Evolutionary conservation across 2,797 vertebrate genomes (phyloP).

Genomic region (Schizopygopsis pylzovi): DNA sequence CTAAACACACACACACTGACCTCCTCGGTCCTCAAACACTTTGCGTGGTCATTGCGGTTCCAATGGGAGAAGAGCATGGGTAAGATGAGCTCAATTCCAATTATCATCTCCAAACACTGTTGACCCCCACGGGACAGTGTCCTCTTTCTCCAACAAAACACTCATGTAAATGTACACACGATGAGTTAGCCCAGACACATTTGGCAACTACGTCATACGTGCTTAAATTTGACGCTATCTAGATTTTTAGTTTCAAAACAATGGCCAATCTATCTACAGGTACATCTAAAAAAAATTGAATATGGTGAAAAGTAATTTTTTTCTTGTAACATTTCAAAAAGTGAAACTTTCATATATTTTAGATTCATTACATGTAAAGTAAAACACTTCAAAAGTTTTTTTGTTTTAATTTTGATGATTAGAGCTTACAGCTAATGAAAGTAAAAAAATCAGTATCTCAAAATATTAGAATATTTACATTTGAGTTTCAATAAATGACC

Average conservation of each 20-base stretch:
- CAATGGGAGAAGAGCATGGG: slow-evolving; percentile 52
- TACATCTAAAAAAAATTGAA: too few relatives aligned
- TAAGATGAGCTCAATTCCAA: slow-evolving; percentile 65
- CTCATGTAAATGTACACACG: slow-evolving; percentile 13
- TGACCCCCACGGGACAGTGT: slow-evolving; percentile 41
- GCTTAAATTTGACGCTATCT: neutral
- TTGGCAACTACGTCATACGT: neutral
- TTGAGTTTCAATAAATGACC: too few relatives aligned
- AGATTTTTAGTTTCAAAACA: neutral
- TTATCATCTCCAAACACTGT: slow-evolving; percentile 75
- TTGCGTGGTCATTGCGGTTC: slow-evolving; percentile 58
- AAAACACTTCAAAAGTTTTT: too few relatives aligned
- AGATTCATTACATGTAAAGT: too few relatives aligned
- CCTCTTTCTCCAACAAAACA: neutral
- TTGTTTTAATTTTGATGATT: too few relatives aligned
- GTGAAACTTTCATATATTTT: too few relatives aligned
- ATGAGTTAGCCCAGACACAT: neutral
- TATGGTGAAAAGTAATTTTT: too few relatives aligned
- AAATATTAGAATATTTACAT: too few relatives aligned
- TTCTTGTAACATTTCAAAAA: too few relatives aligned
- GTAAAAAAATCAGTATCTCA: too few relatives aligned
- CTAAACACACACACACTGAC: slow-evolving; percentile 38
- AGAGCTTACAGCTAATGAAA: too few relatives aligned
- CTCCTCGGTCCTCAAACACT: slow-evolving; percentile 15
- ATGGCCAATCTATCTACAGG: neutral